Percentiles rank a stretch among this genome's conserved stretches.
Conservation (phyloP, 2,888 invertebrate genomes). For the Tiliacea citrago region DNA sequence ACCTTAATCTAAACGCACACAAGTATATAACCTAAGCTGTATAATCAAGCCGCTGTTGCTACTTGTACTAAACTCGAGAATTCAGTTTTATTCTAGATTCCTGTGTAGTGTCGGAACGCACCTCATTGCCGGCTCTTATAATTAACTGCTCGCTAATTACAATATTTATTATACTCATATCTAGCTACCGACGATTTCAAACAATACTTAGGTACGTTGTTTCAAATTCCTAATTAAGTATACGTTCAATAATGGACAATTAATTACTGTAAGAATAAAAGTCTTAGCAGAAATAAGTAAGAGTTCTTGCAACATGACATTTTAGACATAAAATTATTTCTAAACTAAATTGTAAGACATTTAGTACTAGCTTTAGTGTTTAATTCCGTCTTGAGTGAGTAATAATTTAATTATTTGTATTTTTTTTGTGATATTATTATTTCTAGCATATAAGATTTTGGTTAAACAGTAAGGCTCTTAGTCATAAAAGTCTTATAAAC, state of each 20-base stretch:
- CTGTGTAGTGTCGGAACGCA: conserved; percentile 6
- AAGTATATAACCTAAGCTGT: too few relatives aligned
- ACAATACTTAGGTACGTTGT: background rate
- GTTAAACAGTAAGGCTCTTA: too few relatives aligned
- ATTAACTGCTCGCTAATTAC: background rate
- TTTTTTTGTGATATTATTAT: background rate
- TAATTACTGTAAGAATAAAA: background rate
- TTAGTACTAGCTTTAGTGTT: background rate
- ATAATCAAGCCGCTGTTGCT: background rate
- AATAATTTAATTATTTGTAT: too few relatives aligned
- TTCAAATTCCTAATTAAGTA: conserved; percentile 4
- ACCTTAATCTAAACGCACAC: background rate
- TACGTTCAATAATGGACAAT: background rate
- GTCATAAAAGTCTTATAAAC: too few relatives aligned
- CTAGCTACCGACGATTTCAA: background rate
- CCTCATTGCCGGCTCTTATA: background rate
- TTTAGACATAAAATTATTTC: background rate
- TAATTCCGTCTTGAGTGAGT: too few relatives aligned
- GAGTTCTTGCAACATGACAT: background rate
- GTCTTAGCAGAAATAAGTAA: background rate
- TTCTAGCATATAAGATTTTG: too few relatives aligned
- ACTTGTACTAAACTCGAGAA: background rate
- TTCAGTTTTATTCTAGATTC: conserved; percentile 2
- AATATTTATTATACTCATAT: background rate
- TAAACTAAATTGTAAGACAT: background rate